These are phyloP conservation scores for Metaphire vulgaris DNA, from an alignment of 1,140 invertebrate species.

Conservation along the genomic window DNA sequence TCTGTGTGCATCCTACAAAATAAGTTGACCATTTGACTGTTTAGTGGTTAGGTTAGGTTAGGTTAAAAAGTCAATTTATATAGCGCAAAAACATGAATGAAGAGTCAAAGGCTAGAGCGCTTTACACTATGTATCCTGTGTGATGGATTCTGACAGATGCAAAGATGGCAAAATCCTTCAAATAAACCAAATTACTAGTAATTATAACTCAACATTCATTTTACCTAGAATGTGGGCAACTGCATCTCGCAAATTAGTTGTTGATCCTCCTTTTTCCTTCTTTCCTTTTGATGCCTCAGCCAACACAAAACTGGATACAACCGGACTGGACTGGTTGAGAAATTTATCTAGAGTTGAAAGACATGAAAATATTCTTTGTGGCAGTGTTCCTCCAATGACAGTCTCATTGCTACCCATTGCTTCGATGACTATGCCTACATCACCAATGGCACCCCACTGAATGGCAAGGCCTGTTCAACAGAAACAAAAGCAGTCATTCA, in stretches of 20 bases:
- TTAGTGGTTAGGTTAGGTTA: no score
- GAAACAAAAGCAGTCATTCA: no score
- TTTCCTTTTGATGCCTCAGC: slow-evolving; percentile 59
- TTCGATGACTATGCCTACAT: slow-evolving; percentile 85
- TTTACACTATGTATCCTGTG: no score
- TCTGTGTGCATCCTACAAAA: no score
- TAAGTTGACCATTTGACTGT: no score
- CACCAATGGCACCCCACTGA: slow-evolving; percentile 96
- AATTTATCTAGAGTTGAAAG: slow-evolving; percentile 76
- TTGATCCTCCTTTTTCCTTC: slow-evolving; percentile 27
- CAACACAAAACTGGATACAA: slow-evolving; percentile 74
- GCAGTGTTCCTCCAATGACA: slow-evolving; percentile 82
- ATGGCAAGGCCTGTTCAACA: slow-evolving; percentile 73
- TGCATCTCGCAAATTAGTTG: slow-evolving; percentile 40
- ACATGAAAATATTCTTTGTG: slow-evolving; percentile 84
- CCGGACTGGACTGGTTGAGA: slow-evolving; percentile 76
- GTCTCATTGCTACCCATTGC: slow-evolving; percentile 82
- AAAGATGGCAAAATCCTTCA: no score
- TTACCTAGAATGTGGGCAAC: slow-evolving; percentile 52
- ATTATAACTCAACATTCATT: no score
- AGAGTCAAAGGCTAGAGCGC: no score
- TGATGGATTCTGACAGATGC: no score
- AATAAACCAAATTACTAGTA: no score
- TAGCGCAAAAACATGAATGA: no score
- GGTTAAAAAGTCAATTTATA: no score